Percentiles rank a stretch among this genome's conserved stretches.
phyloP scores from a whole-genome alignment of 1,140 invertebrate genomes.

The Brachionus sp. region DNA sequence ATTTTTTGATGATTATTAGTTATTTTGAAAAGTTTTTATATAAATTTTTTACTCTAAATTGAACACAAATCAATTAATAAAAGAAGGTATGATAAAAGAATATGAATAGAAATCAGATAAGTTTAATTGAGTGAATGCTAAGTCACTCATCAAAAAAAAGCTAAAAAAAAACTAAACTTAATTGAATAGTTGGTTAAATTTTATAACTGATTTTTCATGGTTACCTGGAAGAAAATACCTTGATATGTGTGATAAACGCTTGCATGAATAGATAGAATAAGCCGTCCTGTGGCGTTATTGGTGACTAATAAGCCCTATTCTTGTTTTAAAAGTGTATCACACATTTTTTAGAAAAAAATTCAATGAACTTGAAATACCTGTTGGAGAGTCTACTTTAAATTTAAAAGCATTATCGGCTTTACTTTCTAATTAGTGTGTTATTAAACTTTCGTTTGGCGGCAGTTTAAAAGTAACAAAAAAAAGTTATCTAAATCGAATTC shows the following conservation, averaged over 20 bases:
- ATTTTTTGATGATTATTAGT: background rate
- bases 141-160: constrained; percentile 12
- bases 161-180: background rate
- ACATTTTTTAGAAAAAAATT: background rate
- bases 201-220: background rate
- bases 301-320: constrained; percentile 30
- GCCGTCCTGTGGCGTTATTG: background rate
- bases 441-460: background rate
- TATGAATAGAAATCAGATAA: constrained; percentile 3
- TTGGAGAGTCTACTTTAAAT: background rate
- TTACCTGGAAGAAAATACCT: background rate
- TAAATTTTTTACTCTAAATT: background rate
- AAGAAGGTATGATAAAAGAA: background rate
- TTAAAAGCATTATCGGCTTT: constrained; percentile 36
- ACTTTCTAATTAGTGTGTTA: constrained; percentile 5
- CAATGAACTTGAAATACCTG: constrained; percentile 16
- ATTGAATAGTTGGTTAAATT: constrained; percentile 28
- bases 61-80: constrained; percentile 22
- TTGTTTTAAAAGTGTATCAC: constrained; percentile 20
- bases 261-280: background rate
- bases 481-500: constrained; percentile 2
- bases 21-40: background rate
- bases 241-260: constrained; percentile 23
- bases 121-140: constrained; percentile 1
- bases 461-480: background rate